Percentiles rank a stretch among this genome's conserved stretches.
These are phyloP conservation scores for Samia ricini DNA, from an alignment of 1,140 invertebrate species.

Conservation along the genomic window DNA sequence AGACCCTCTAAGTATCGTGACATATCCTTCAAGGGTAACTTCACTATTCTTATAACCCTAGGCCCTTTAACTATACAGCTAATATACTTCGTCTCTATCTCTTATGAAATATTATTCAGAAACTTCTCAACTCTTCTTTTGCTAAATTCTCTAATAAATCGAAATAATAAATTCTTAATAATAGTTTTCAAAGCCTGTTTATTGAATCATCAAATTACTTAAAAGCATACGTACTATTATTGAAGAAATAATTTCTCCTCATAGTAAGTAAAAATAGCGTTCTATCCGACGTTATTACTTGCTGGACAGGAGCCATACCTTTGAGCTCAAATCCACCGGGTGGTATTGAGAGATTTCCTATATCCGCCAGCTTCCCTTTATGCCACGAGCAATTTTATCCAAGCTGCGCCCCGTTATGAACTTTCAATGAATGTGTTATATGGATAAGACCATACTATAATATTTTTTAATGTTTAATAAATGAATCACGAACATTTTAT, in stretches of 20 bases:
- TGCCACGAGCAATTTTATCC: conserved; percentile 70
- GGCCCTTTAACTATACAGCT: too few species aligned
- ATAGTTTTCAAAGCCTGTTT: too few species aligned
- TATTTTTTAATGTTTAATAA: neutral
- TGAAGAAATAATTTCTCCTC: neutral
- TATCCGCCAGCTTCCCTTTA: conserved; percentile 72
- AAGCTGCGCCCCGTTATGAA: conserved; percentile 53
- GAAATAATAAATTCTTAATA: too few species aligned
- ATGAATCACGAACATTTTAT: neutral
- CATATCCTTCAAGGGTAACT: too few species aligned
- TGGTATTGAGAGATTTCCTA: conserved; percentile 75
- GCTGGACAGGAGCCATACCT: conserved; percentile 29
- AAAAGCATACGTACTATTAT: neutral
- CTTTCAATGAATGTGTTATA: conserved; percentile 28
- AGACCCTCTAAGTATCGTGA: too few species aligned
- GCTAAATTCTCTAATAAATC: too few species aligned
- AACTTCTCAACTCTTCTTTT: too few species aligned
- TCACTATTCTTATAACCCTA: too few species aligned
- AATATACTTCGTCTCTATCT: too few species aligned
- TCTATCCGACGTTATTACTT: conserved; percentile 13
- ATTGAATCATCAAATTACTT: neutral
- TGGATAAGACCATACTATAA: conserved; percentile 31
- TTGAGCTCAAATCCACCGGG: conserved; percentile 53
- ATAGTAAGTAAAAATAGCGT: neutral
- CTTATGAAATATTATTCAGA: too few species aligned